Base-by-base conservation (phyloP, 2,797 vertebrate species). In the Notolabrus celidotus region DNA sequence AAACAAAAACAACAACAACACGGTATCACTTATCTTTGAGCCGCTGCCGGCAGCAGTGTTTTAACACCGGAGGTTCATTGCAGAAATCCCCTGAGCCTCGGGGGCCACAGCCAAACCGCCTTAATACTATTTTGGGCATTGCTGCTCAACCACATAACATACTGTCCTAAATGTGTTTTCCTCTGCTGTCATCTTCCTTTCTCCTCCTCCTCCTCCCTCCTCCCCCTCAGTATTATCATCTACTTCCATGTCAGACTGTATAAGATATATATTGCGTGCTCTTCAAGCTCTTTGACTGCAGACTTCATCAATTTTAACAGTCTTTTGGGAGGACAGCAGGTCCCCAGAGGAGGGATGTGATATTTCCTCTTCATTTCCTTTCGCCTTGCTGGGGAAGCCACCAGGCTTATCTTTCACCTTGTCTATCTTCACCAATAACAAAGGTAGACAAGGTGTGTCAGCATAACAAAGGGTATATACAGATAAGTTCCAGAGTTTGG, bases 291-390 rank as follows among this genome's bases (percentile, higher is more conserved):
- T 82, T 80, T 70, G 61, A 77, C 59, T 74, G 23, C 19, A 60
- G 56, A 73, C 82, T 73, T 72, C 58, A 82, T 80, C 70, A 69
- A 63, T 81, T 76, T 63, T 11, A 16, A 16, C 17, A 25, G 52
- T 20, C 68, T 62, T 71, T 67, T 55, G 20, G 55, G 43, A 63
- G 50, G 70, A 81, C 74, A 67, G 67, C 15, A 20, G 23, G 19
- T 80, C 79, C 50, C 42, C 1, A 0, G 39, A 31, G 70, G 78
- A 80, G 33, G 4, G 0, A 29, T 1, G 2, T 50, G 34, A 83
- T 77, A 83, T 74, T 73, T 83, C 54, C 66, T 73, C 59, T 73
- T 65, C 51, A 67, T 63, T 82, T 82, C 56, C 43, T 75, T 68
- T 65, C 3, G 2, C 76, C 23, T 79, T 25, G 17, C 22, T 14